Base-by-base conservation (phyloP, 2,797 vertebrate genomes). In the Ptychobarbus kaznakovi region DNA sequence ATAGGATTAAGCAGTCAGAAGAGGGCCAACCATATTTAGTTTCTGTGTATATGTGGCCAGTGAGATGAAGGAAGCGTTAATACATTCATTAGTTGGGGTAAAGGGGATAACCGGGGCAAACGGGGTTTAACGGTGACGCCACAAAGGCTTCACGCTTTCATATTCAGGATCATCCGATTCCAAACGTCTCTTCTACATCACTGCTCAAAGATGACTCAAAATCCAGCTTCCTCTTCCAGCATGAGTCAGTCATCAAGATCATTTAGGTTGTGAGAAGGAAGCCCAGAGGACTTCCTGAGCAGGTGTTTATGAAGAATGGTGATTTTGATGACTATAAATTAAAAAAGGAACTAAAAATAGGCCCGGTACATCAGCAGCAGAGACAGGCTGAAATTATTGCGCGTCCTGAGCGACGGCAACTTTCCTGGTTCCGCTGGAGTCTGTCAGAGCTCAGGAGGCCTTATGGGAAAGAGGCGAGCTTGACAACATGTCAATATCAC, bases 401-500 rank as follows among this genome's bases (percentile, higher is more conserved):
- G 91, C 91, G 90, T 93, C 92, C 93, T 93, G 86, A 87, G 89
- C 84, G 87, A 89, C 85, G 79, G 91, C 91, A 91, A 93, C 93
- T 93, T 92, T 91, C 91, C 93, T 91, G 94, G 94, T 92, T 92
- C 92, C 91, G 89, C 93, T 90, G 92, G 91, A 92, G 92, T 92
- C 94, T 91, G 92, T 95, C 94, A 95, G 94, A 94, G 92, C 90
- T 93, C 90, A 89, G 91, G 92, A 94, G 90, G 92, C 94, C 94
- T 94, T 95, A 86, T 83, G 94, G 94, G 95, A 95, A 92, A 92
- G 85, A 91, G 92, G 90, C 91, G 89, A 87, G 92, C 94, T 95
- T 95, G 95, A 95, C 95, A 95, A 95, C 93, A 95, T 95, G 95
- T 95, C 95, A 95, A 96, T 95, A 95, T 95, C 93, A 94, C 93